Base-by-base conservation (phyloP, 2,797 vertebrate species). In the Sebastes hopkinsi region DNA sequence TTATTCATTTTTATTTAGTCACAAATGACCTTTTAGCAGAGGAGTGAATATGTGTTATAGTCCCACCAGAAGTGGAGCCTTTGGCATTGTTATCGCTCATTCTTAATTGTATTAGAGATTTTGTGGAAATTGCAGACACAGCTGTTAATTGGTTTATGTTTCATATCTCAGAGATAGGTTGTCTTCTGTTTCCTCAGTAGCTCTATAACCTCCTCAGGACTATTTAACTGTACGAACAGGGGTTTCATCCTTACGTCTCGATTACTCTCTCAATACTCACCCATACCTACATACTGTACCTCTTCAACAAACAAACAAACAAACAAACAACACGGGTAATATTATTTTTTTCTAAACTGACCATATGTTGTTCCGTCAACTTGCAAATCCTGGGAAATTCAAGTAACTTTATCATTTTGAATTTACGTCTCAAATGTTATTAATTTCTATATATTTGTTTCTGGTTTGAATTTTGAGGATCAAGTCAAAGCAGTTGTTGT, bases 31-130 rank as follows among this genome's bases (percentile, higher is more conserved):
- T 84, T 77, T 64, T 58, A 76, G 72, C 32, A n/a, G 38, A 73
- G 18, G 60, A 80, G 68, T 62, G 67, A 72, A 60, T 85, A 34
- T 82, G 74, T 64, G 62, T 75, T 77, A 46, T 4, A 55, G 29
- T 72, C 68, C 27, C 61, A 55, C 60, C 59, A 77, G 56, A 71
- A 77, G 66, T 46, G 54, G 22, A 30, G 78, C 87, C 75, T 80
- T 81, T 83, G 59, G 80, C 78, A n/a, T 65, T 79, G 78, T 83
- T 88, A 87, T 89, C 79, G 0, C 68, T 27, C 25, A 62, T 60
- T 80, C 69, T 72, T 88, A 92, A 91, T 88, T 87, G 80, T 87
- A 79, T 89, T 87, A 75, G 56, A 74, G 90, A 87, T 85, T 84
- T 88, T 76, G 69, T 67, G 65, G 62, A 85, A 87, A 84, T 61